These are phyloP conservation scores for Agonopterix subpropinquella DNA, from an alignment of 2,888 invertebrate species.

Conservation along the genomic window DNA sequence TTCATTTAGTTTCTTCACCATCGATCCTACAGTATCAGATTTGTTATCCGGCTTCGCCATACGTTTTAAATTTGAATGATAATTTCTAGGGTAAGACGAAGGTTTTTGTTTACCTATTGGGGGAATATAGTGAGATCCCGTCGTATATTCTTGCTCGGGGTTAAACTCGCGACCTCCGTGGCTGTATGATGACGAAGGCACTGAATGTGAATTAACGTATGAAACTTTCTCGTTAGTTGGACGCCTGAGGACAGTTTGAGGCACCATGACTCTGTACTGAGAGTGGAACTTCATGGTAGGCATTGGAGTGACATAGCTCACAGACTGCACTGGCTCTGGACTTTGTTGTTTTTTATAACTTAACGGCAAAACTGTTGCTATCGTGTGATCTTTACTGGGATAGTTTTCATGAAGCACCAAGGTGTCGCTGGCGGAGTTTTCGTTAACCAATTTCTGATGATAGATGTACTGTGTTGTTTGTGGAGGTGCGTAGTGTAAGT, in stretches of 20 bases:
- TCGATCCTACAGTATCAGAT: conserved; percentile 17
- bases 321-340: conserved; percentile 41
- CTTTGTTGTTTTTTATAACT: conserved; percentile 36
- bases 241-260: conserved; percentile 51
- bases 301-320: conserved; percentile 63
- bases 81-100: conserved; percentile 51
- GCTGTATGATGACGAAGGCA: conserved; percentile 34
- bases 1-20: conserved; percentile 31
- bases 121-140: conserved; percentile 36
- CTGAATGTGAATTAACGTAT: conserved; percentile 57
- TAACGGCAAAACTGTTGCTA: conserved; percentile 67
- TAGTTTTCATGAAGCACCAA: conserved; percentile 73
- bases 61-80: conserved; percentile 58
- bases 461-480: conserved; percentile 25
- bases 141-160: conserved; percentile 47
- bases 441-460: conserved; percentile 47
- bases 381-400: conserved; percentile 74
- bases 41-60: conserved; percentile 48
- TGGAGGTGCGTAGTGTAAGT: conserved; percentile 25
- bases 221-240: conserved; percentile 52
- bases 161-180: conserved; percentile 37
- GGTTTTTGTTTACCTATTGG: conserved; percentile 44
- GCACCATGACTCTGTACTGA: conserved; percentile 60
- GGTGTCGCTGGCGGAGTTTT: conserved; percentile 32
- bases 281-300: conserved; percentile 57